A percentile compares a stretch with the other conserved stretches of the same genome.
Evolutionary conservation across 2,113 vertebrate species (phyloP).

Genomic region (Calypte anna): DNA sequence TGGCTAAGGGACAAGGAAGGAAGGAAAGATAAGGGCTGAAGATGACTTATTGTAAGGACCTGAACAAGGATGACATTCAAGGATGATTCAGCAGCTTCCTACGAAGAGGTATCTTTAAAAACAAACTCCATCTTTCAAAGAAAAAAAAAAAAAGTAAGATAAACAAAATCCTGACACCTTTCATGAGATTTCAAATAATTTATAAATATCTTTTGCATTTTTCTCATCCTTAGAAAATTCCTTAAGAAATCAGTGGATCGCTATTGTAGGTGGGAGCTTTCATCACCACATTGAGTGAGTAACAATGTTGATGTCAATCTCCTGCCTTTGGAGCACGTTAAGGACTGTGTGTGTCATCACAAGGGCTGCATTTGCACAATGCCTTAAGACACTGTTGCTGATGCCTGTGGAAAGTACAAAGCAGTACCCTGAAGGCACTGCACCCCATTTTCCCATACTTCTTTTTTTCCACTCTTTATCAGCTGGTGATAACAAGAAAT

Average conservation of each 20-base stretch:
- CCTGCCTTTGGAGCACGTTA: neutral
- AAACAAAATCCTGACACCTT: neutral
- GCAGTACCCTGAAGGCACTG: neutral
- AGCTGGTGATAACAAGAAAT: neutral
- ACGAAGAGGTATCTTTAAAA: neutral
- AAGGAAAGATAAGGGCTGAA: neutral
- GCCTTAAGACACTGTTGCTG: neutral
- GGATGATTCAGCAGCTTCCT: neutral
- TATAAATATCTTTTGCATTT: neutral
- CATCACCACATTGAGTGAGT: neutral
- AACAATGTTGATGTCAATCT: constrained; percentile 38
- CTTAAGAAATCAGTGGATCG: neutral
- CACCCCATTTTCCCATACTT: neutral
- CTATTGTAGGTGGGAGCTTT: neutral
- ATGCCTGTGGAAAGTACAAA: constrained; percentile 5
- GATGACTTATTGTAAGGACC: neutral
- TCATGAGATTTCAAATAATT: neutral
- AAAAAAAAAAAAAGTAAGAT: neutral
- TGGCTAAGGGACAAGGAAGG: neutral
- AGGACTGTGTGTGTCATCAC: neutral
- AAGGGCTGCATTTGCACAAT: neutral
- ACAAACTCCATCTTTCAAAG: neutral
- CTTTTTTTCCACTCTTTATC: neutral
- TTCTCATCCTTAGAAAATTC: constrained; percentile 1
- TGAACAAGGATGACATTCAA: neutral